A percentile compares a stretch with the other conserved stretches of the same genome.
Evolutionary conservation across 2,113 vertebrate species (phyloP).

Genomic region (Tricholaema leucomelas): DNA sequence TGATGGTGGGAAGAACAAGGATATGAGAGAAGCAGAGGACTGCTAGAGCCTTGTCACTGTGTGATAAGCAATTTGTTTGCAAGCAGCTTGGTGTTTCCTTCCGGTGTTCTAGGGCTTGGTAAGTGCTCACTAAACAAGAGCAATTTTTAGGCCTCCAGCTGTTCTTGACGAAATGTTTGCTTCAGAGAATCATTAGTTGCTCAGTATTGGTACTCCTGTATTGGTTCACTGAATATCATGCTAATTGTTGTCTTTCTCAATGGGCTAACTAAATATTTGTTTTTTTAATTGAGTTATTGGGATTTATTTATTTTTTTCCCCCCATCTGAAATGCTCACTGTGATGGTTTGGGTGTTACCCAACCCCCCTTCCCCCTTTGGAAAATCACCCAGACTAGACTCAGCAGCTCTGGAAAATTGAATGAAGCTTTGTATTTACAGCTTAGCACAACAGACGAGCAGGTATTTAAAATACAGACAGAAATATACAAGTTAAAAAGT

Average conservation of each 20-base stretch:
- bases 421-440: too few species aligned
- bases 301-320: not conserved
- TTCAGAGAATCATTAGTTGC: conserved; percentile 22
- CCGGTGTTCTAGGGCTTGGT: conserved; percentile 14
- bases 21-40: not conserved
- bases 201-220: not conserved
- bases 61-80: conserved; percentile 18
- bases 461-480: too few species aligned
- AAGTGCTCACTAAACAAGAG: conserved; percentile 11
- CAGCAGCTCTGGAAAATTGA: too few species aligned
- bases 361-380: too few species aligned
- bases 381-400: too few species aligned
- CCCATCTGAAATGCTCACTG: not conserved
- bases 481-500: too few species aligned
- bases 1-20: not conserved
- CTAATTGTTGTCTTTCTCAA: conserved; percentile 14
- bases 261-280: not conserved
- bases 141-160: conserved; percentile 34
- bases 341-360: too few species aligned
- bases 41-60: not conserved
- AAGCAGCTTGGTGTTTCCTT: conserved; percentile 14
- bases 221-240: conserved; percentile 5
- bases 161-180: conserved; percentile 35
- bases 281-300: not conserved
- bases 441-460: too few species aligned